These are phyloP conservation scores for Drosophila repletoides DNA, from an alignment of 1,140 invertebrate species.

Conservation along the genomic window DNA sequence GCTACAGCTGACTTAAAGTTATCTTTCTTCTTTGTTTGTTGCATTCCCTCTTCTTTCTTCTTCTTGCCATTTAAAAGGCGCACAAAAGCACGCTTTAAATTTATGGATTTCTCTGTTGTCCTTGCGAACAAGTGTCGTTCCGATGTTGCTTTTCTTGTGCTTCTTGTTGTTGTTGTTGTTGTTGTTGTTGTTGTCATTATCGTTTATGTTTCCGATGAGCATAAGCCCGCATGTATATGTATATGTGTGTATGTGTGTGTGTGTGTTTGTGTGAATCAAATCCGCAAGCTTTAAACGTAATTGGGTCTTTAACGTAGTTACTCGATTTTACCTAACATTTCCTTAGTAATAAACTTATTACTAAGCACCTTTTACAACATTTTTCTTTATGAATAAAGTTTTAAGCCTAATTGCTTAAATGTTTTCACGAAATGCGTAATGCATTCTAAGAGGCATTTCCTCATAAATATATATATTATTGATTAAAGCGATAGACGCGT, in stretches of 20 bases:
- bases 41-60: not conserved
- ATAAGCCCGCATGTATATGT: slow-evolving; percentile 29
- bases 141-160: slow-evolving; percentile 31
- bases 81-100: slow-evolving; percentile 64
- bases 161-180: slow-evolving; percentile 32
- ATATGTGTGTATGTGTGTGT: slow-evolving; percentile 1
- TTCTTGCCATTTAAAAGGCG: slow-evolving; percentile 23
- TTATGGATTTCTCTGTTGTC: slow-evolving; percentile 78
- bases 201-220: slow-evolving; percentile 59
- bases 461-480: not conserved
- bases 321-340: not conserved
- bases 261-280: slow-evolving; percentile 14
- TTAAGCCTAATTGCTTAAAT: too few relatives aligned
- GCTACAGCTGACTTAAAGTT: slow-evolving; percentile 68
- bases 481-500: too few relatives aligned
- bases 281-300: slow-evolving; percentile 21
- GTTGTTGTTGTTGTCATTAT: slow-evolving; percentile 55
- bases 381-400: not conserved
- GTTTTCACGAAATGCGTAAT: too few relatives aligned
- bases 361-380: too few relatives aligned
- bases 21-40: not conserved
- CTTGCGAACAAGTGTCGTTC: slow-evolving; percentile 71
- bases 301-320: not conserved
- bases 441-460: too few relatives aligned
- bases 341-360: too few relatives aligned